A percentile compares a stretch with the other conserved stretches of the same genome.
Evolutionary conservation across 1,140 invertebrate species (phyloP).

Genomic region (Galleria mellonella): DNA sequence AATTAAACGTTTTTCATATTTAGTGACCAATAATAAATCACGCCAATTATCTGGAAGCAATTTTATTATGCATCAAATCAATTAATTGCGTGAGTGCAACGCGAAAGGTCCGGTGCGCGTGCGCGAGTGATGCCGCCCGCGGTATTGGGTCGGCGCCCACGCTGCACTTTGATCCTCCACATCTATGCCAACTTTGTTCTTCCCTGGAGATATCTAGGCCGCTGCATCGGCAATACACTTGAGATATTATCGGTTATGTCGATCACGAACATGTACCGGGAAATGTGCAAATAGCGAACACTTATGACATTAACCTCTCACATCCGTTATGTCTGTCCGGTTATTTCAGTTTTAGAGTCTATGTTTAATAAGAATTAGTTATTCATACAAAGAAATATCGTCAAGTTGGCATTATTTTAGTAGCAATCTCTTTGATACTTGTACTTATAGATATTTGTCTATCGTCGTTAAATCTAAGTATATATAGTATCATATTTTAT

Average conservation of each 20-base stretch:
- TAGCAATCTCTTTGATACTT: no score
- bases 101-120: constrained; percentile 51
- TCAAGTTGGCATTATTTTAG: no score
- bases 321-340: background rate
- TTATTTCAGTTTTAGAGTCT: no score
- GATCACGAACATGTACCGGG: constrained; percentile 18
- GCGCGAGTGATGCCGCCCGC: constrained; percentile 36
- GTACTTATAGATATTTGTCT: no score
- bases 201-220: constrained; percentile 61
- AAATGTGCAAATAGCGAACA: constrained; percentile 8
- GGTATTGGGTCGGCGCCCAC: constrained; percentile 70
- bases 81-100: constrained; percentile 36
- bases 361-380: no score
- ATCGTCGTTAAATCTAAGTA: no score
- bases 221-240: constrained; percentile 32
- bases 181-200: constrained; percentile 70
- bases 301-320: background rate
- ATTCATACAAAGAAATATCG: no score
- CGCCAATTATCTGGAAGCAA: no score
- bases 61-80: constrained; percentile 13
- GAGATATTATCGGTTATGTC: constrained; percentile 35
- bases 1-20: no score
- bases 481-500: no score
- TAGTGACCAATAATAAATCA: no score
- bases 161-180: constrained; percentile 67